These are phyloP conservation scores for Chrysopa pallens DNA, from an alignment of 1,140 invertebrate genomes.

Conservation along the genomic window DNA sequence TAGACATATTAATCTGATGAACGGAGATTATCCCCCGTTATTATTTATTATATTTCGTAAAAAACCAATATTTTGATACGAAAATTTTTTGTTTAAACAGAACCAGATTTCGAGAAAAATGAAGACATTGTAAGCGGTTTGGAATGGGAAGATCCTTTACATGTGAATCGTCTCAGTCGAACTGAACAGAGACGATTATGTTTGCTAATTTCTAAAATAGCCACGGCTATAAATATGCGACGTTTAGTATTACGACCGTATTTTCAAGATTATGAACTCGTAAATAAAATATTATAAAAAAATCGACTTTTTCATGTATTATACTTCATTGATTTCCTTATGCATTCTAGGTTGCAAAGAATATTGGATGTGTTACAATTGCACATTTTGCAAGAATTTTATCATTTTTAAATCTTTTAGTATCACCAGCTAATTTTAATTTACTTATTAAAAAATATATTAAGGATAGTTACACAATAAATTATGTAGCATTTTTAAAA, in stretches of 20 bases:
- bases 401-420: constrained; percentile 40
- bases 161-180: constrained; percentile 35
- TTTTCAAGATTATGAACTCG: constrained; percentile 58
- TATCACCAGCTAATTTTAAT: constrained; percentile 44
- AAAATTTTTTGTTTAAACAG: constrained; percentile 3
- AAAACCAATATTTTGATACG: no score
- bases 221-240: constrained; percentile 27
- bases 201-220: constrained; percentile 46
- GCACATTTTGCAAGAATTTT: constrained; percentile 48
- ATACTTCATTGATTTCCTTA: background rate
- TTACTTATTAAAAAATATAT: constrained; percentile 46
- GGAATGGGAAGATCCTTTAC: constrained; percentile 41
- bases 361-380: constrained; percentile 46
- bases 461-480: constrained; percentile 47
- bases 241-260: constrained; percentile 42
- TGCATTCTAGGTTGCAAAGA: constrained; percentile 39
- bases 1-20: constrained; percentile 15
- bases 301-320: background rate
- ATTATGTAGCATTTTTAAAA: constrained; percentile 50
- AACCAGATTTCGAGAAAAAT: constrained; percentile 26
- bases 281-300: constrained; percentile 11
- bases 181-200: constrained; percentile 40
- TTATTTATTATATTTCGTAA: no score
- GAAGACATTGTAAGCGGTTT: constrained; percentile 27
- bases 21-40: no score